Evolutionary conservation across 2,113 vertebrate genomes (phyloP), one percentile per base, ranked within the genome.

Genomic region (Lepus europaeus): DNA sequence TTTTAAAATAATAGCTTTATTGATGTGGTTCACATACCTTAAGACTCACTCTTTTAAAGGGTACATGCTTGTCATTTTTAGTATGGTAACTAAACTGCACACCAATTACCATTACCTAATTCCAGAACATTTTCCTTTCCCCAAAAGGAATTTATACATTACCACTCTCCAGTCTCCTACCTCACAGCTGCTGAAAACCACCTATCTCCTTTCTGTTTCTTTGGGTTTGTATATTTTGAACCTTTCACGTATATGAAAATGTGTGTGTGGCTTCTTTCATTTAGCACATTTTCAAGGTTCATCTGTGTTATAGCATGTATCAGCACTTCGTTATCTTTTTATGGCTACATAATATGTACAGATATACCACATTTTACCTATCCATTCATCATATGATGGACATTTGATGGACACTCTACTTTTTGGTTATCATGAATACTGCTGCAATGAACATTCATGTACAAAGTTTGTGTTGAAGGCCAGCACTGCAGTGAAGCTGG

Each of bases 361-460:
- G n/a, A 36, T 53, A 64, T 27, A 66, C 36, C 72, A 85, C 29
- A 10, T 89, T 69, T 76, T 89, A 66, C 31, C 72, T 74, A 78
- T 36, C 17, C 6, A 59, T 76, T 92, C 23, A 83, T 23, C 33
- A 63, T 3, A 0, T 87, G 63, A 87, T 69, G 61, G 6, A 68
- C 61, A 88, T 56, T 9, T 45, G 31, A 27, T 45, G 87, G 36
- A 36, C 36, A 36, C 36, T 92, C 29, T 45, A 51, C 20, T 33
- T 91, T 85, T 69, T 63, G 59, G 74, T 31, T 86, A 51, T 74
- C 53, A 89, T 56, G 19, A 95, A 69, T 76, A 76, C 82, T 61
- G 36, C 31, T 86, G 69, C 64, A 83, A 31, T 87, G 49, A 79
- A 92, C 33, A 94, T 85, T 82, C n/a, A 78, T 63, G 29, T 29